Percentiles rank a stretch among this genome's conserved stretches.
Conservation (phyloP, 1,140 invertebrate species). For the Cydia amplana region DNA sequence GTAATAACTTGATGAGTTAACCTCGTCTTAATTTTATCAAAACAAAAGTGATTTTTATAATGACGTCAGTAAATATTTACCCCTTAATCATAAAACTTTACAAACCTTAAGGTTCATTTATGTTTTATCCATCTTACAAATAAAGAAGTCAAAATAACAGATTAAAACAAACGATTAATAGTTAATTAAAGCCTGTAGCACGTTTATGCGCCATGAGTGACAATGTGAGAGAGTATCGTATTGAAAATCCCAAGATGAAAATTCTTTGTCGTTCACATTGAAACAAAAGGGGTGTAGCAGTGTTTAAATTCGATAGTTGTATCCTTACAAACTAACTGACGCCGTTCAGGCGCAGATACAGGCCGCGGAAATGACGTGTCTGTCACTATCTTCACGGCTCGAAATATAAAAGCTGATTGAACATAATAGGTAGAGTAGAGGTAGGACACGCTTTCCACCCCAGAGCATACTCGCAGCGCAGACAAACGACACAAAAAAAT, state of each 20-base stretch:
- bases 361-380: conserved; percentile 51
- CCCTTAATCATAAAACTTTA: too few species aligned
- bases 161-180: too few species aligned
- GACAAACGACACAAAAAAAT: not conserved
- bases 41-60: too few species aligned
- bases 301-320: conserved; percentile 11
- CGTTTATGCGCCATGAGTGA: too few species aligned
- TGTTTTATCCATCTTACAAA: too few species aligned
- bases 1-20: not conserved
- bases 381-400: conserved; percentile 44
- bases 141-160: too few species aligned
- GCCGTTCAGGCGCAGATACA: not conserved
- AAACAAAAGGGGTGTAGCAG: not conserved
- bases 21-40: too few species aligned
- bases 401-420: conserved; percentile 35
- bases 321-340: conserved; percentile 25
- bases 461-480: not conserved
- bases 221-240: not conserved
- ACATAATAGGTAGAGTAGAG: conserved; percentile 30
- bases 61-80: too few species aligned
- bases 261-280: not conserved
- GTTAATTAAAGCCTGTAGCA: too few species aligned
- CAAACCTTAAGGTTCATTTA: too few species aligned
- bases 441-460: conserved; percentile 1
- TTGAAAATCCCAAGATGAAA: not conserved